phyloP scores from a whole-genome alignment of 2,797 vertebrate genomes.

The Lepidocolaptes lacrymiger region DNA sequence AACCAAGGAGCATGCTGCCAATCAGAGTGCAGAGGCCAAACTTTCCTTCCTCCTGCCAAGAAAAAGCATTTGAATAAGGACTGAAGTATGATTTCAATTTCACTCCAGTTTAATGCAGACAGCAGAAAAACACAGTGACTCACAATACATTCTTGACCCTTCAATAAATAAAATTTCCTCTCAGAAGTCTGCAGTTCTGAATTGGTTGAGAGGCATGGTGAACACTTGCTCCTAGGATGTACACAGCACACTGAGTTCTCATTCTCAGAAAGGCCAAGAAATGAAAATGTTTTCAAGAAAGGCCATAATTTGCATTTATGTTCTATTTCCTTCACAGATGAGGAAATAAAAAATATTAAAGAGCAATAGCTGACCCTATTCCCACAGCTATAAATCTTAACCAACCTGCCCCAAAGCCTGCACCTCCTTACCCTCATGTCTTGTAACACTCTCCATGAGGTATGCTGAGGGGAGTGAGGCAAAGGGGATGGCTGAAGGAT shows the following conservation, averaged over 20 bases:
- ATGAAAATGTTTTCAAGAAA: not conserved
- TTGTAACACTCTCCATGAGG: not conserved
- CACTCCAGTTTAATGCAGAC: slow-evolving; percentile 41
- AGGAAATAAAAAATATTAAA: not conserved
- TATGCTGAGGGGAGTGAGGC: not conserved
- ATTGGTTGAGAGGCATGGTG: not conserved
- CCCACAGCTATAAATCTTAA: not conserved
- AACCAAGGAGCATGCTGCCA: slow-evolving; percentile 22
- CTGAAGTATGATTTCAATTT: slow-evolving; percentile 52
- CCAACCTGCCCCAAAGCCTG: not conserved
- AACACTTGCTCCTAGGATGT: not conserved
- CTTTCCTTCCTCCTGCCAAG: slow-evolving; percentile 38
- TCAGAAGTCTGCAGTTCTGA: not conserved
- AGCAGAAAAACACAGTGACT: slow-evolving; percentile 55
- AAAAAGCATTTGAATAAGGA: slow-evolving; percentile 38
- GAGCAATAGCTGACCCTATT: not conserved
- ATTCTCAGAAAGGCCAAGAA: not conserved
- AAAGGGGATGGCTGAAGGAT: not conserved
- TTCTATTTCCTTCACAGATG: not conserved
- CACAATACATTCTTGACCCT: slow-evolving; percentile 31
- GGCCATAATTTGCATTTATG: not conserved
- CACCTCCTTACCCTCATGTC: not conserved
- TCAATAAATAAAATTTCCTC: slow-evolving; percentile 4
- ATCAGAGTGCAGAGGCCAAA: slow-evolving; percentile 15
- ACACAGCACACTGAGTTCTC: not conserved